phyloP scores from a whole-genome alignment of 2,113 vertebrate genomes.

The Merops nubicus region DNA sequence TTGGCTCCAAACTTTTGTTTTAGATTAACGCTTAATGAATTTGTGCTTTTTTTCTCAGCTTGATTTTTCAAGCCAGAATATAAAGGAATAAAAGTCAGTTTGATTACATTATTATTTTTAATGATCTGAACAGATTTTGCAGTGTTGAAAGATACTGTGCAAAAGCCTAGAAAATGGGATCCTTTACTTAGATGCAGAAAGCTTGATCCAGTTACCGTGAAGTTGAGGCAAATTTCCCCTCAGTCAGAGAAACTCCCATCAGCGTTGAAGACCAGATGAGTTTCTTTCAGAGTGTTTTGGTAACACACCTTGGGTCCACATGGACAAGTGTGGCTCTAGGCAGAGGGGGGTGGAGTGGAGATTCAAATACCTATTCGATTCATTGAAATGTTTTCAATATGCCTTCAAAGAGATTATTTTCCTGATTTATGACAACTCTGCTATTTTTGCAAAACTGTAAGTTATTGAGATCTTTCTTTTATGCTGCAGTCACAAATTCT shows the following conservation, averaged over 20 bases:
- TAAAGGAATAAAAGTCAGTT: neutral
- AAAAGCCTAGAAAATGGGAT: constrained; percentile 10
- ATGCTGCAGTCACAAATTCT: neutral
- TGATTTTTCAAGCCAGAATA: constrained; percentile 23
- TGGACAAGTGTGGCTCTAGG: neutral
- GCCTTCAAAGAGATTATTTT: neutral
- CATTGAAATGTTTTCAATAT: neutral
- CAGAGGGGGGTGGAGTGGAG: neutral
- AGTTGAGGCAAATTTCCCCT: constrained; percentile 6
- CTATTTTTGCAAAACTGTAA: neutral
- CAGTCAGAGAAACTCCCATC: neutral
- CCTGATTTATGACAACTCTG: neutral
- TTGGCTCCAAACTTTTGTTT: constrained; percentile 41
- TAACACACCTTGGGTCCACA: neutral
- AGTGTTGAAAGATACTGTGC: neutral
- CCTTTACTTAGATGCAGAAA: neutral
- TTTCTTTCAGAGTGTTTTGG: neutral
- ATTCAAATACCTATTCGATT: neutral
- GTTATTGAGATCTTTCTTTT: neutral
- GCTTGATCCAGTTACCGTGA: neutral
- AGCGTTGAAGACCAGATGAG: neutral
- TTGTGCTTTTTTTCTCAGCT: neutral
- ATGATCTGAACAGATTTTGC: constrained; percentile 12
- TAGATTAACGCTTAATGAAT: constrained; percentile 40
- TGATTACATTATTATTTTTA: constrained; percentile 25